Base-by-base conservation (phyloP, 2,888 invertebrate species). In the Ametastegia equiseti region DNA sequence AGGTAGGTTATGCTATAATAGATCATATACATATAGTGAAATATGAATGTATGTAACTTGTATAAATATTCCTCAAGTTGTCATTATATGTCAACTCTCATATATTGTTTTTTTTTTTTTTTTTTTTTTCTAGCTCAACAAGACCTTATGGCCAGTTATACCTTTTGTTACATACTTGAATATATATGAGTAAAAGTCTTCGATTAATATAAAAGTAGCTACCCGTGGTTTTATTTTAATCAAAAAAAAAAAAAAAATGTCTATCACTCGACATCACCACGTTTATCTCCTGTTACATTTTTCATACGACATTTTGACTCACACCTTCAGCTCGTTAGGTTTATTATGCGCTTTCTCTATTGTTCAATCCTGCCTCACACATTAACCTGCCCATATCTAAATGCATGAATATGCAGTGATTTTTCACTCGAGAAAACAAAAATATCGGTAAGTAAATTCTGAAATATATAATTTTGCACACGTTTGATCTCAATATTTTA, bases 91-190 rank as follows among this genome's bases (percentile, higher is more conserved):
- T n/a, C n/a, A n/a, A n/a, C n/a, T n/a, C n/a, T n/a, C n/a, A n/a
- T n/a, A n/a, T n/a, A n/a, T 19, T 54, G n/a, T 54, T 63, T 54
- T 54, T 54, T 54, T 54, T n/a, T 2, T 15, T 5, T 5, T 3
- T 54, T 30, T 63, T 27, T 71, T 71, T 47, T 47, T 47, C 27
- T 71, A 27, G 45, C 71, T 71, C 45, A 71, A 47, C 42, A n/a
- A 47, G 71, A 71, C 71, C 71, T 71, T 27, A 45, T 71, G 45
- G 71, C 71, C 71, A 71, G 71, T 71, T 71, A 27, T 47, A 30
- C n/a, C 9, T 39, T 67, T n/a, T 67, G 45, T 45, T 47, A 45
- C 45, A 47, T 45, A 69, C 19, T 23, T 23, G 3, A 19, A 15
- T 45, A 47, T 47, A 47, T 15, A 13, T 47, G 7, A 71, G 47